phyloP scores from a whole-genome alignment of 1,140 invertebrate genomes.

The Bombyx mandarina region DNA sequence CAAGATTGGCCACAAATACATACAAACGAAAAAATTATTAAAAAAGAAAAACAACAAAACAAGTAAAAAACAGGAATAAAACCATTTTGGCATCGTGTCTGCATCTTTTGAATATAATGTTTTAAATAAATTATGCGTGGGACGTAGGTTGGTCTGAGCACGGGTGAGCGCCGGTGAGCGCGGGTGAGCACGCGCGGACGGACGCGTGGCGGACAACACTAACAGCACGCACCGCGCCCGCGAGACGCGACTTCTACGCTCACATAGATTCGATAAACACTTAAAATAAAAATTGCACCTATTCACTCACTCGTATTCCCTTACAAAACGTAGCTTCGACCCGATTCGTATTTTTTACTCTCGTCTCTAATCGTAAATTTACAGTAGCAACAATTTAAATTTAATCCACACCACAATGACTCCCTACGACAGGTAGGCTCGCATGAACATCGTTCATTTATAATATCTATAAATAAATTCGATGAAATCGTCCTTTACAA shows the following conservation, averaged over 20 bases:
- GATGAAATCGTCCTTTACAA: slow-evolving; percentile 64
- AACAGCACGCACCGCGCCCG: slow-evolving; percentile 14
- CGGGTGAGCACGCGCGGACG: slow-evolving; percentile 15
- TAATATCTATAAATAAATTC: slow-evolving; percentile 69
- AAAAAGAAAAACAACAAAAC: slow-evolving; percentile 61
- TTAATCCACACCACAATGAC: slow-evolving; percentile 57
- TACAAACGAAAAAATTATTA: slow-evolving; percentile 37
- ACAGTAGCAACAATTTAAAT: slow-evolving; percentile 64
- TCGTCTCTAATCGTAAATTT: slow-evolving; percentile 58
- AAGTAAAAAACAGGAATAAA: slow-evolving; percentile 68
- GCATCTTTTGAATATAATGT: slow-evolving; percentile 50
- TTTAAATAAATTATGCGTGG: slow-evolving; percentile 57
- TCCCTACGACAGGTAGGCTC: slow-evolving; percentile 34
- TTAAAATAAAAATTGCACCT: slow-evolving; percentile 66
- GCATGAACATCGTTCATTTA: slow-evolving; percentile 56
- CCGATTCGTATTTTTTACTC: slow-evolving; percentile 57
- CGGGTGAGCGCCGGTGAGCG: slow-evolving; percentile 21
- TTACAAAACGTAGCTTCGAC: slow-evolving; percentile 53
- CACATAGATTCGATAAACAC: slow-evolving; percentile 26
- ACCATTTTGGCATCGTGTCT: slow-evolving; percentile 69
- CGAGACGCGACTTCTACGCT: slow-evolving; percentile 13
- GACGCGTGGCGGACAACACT: slow-evolving; percentile 14
- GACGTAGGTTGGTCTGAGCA: slow-evolving; percentile 19
- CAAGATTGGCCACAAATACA: slow-evolving; percentile 67
- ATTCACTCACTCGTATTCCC: slow-evolving; percentile 61